phyloP scores from a whole-genome alignment of 2,797 vertebrate species.

The Parauchenoglanis ngamensis region DNA sequence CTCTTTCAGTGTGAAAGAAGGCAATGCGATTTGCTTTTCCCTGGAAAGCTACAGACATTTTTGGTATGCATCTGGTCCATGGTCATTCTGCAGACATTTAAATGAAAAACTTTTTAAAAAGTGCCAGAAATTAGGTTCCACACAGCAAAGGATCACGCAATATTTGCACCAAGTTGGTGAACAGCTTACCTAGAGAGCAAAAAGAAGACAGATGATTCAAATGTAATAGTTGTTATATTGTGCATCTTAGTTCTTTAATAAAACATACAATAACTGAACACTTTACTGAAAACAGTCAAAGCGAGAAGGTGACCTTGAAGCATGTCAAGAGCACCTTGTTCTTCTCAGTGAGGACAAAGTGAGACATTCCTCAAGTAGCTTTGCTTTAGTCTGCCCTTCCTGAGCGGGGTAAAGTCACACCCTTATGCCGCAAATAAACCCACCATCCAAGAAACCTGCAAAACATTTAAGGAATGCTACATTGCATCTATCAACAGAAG shows the following conservation, averaged over 20 bases:
- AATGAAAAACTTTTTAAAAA: slow-evolving; percentile 35
- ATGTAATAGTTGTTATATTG: not conserved
- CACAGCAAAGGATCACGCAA: not conserved
- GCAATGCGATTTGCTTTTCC: slow-evolving; percentile 40
- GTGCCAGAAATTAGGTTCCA: slow-evolving; percentile 48
- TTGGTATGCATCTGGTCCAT: slow-evolving; percentile 58
- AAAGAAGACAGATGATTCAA: not conserved
- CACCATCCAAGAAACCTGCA: slow-evolving; percentile 62
- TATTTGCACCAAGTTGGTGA: slow-evolving; percentile 41
- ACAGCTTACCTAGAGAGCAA: slow-evolving; percentile 52
- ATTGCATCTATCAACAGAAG: slow-evolving; percentile 53
- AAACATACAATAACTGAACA: not conserved
- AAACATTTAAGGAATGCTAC: slow-evolving; percentile 72
- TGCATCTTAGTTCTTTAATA: not conserved
- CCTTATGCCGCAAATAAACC: slow-evolving; percentile 65
- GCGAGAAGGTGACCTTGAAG: slow-evolving; percentile 50
- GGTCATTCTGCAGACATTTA: slow-evolving; percentile 32
- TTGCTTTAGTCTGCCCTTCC: slow-evolving; percentile 38
- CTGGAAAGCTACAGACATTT: slow-evolving; percentile 62
- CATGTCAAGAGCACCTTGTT: slow-evolving; percentile 53
- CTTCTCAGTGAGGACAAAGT: slow-evolving; percentile 46
- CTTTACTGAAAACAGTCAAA: slow-evolving; percentile 5
- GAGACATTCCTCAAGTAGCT: slow-evolving; percentile 49
- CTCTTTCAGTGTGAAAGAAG: not conserved
- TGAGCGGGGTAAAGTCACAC: slow-evolving; percentile 69